Base-by-base conservation (phyloP, 2,797 vertebrate genomes). In the Cyprinella venusta region DNA sequence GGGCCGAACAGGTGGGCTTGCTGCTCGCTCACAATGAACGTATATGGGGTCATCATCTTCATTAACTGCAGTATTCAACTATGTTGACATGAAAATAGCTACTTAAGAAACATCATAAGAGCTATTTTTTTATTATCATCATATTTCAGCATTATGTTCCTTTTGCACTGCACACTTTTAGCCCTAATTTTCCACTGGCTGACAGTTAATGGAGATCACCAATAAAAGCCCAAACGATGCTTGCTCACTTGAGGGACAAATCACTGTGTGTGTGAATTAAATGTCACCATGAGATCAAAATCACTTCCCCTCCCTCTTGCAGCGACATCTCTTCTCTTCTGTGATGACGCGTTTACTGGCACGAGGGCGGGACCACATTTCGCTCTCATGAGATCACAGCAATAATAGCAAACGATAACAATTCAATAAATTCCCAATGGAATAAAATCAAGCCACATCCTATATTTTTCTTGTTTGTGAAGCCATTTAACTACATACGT, bases 51-150 rank as follows among this genome's bases (percentile, higher is more conserved):
- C 88, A 0, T 52, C 54, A 24, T 88, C 85, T 42, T 79, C 87
- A 52, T 36, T 36, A 30, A 86, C 88, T 15, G 88, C 78, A 8
- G 88, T 84, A 78, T 90, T 90, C 79, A 93, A 63, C 94, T 95
- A 48, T 33, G 40, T 45, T n/a, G 45, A 77, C 59, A 78, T 15
- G 9, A 64, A 33, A 64, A 33, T 64, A 30, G 26, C 6, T 3
- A 38, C 86, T 76, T 75, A 50, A 63, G 24, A 24, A 77, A 45
- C 18, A 70, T n/a, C n/a, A 45, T 9, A 24, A 56, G 15, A 42
- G 8, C 70, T 65, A 19, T 67, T 33, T 64, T 64, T 30, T 38
- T 26, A 24, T 26, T 1, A 63, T 30, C 6, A 16, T 63, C 5
- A 15, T 65, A 65, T 36, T 65, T 67, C 59, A 63, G 24, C 24